Evolutionary conservation across 1,140 invertebrate genomes (phyloP), one percentile per base, ranked within the genome.

Genomic region (Cotesia typhae): DNA sequence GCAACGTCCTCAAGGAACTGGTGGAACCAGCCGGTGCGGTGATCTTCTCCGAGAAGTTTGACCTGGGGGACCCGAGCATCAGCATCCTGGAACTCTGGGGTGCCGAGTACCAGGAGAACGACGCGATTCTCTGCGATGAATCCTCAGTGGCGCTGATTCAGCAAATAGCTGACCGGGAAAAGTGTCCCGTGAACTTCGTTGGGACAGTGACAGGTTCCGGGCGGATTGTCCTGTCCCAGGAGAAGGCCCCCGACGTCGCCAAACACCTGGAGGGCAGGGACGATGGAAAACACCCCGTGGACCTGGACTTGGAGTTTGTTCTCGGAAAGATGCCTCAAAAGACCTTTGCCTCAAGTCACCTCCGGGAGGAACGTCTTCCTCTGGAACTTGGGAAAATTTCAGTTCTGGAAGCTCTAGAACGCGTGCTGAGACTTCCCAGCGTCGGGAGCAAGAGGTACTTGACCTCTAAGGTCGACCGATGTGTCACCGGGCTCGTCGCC

Each of bases 71-170:
- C 88, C 94, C 95, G 0, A 98, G 96, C 6, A 93, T 99, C 10
- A 97, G 92, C 63, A 92, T 95, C 0, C 83, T 98, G 69, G 98
- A 99, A 83, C 84, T 99, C 4, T 99, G 98, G 98, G 97, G 96
- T 0, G 98, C 97, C 0, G 98, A 99, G 83, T 99, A 99, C 81
- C 98, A 99, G 88, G 98, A 99, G 85, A 98, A 94, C 76, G 92
- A 99, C 85, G 97, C 97, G 0, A 87, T 98, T 53, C 84, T 98
- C 0, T 93, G 96, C 75, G 88, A 87, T 53, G 85, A 90, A 67
- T 83, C 92, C 68, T 89, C 94, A 77, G 87, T 91, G 7, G 71
- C 85, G 10, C 72, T 93, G 1, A 85, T 99, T 0, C 87, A 92
- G 79, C 88, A 89, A 76, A 95, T 99, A 66, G 93, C 94, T 53